Evolutionary conservation across 2,113 vertebrate species (phyloP).

Genomic region (Xenus cinereus): DNA sequence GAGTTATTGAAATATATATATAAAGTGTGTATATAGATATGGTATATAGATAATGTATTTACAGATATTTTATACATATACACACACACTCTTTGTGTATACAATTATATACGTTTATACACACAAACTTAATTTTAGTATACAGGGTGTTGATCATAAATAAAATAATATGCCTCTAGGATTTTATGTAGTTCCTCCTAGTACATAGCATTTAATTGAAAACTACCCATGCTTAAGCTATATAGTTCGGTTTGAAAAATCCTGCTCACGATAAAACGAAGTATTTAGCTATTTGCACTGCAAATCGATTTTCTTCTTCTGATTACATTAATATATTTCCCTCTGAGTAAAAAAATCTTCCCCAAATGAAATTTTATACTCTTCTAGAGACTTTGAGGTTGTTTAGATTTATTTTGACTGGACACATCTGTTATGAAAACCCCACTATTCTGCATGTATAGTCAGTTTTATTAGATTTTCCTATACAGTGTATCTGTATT

Average conservation of each 20-base stretch:
- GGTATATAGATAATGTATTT: neutral
- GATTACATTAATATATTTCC: neutral
- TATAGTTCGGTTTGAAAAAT: neutral
- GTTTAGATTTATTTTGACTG: neutral
- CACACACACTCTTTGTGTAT: neutral
- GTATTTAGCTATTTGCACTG: neutral
- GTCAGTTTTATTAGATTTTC: slow-evolving; percentile 15
- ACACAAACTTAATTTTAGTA: neutral
- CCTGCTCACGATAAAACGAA: neutral
- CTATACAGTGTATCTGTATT: slow-evolving; percentile 15
- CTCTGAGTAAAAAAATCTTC: neutral
- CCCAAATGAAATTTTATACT: neutral
- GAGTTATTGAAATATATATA: neutral
- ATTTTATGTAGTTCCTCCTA: neutral
- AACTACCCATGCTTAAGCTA: neutral
- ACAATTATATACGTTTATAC: neutral
- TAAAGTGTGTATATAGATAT: neutral
- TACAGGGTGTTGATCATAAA: neutral
- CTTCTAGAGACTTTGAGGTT: neutral
- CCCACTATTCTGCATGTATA: neutral
- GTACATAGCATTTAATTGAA: neutral
- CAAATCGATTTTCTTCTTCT: neutral
- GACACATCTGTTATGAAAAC: neutral
- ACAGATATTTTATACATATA: neutral
- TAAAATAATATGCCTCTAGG: neutral